A percentile compares a stretch with the other conserved stretches of the same genome.
These are phyloP conservation scores for Penaeus chinensis DNA, from an alignment of 1,140 invertebrate species.

Conservation along the genomic window DNA sequence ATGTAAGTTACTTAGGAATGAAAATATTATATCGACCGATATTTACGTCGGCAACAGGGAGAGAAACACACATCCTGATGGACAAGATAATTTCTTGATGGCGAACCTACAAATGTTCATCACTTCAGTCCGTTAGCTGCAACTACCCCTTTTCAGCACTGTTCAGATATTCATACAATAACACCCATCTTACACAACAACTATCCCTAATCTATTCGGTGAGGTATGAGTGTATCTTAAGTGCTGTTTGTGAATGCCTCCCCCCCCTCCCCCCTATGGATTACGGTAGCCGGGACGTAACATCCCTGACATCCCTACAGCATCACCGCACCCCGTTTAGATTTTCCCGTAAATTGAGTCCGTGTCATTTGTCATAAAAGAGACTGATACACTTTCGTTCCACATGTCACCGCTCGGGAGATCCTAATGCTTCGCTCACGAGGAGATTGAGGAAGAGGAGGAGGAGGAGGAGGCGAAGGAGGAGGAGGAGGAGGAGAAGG, in stretches of 20 bases:
- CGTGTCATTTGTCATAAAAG: constrained; percentile 50
- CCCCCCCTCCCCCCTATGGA: not conserved
- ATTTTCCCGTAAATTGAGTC: constrained; percentile 49
- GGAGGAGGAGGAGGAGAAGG: too few relatives aligned
- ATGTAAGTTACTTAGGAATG: too few relatives aligned
- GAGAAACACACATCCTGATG: too few relatives aligned
- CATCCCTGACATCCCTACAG: constrained; percentile 1
- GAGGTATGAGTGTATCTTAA: constrained; percentile 6
- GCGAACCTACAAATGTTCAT: too few relatives aligned
- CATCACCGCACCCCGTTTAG: constrained; percentile 33
- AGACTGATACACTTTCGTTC: constrained; percentile 43
- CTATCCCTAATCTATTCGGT: not conserved
- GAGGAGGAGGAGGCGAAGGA: too few relatives aligned
- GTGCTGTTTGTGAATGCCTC: not conserved
- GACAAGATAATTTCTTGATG: too few relatives aligned
- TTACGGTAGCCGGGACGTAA: constrained; percentile 1
- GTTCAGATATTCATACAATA: constrained; percentile 16
- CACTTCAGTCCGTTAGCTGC: too few relatives aligned
- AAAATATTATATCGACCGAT: too few relatives aligned
- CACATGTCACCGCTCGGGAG: constrained; percentile 28
- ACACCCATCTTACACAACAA: constrained; percentile 7
- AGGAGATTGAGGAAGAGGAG: too few relatives aligned
- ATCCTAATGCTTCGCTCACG: constrained; percentile 16
- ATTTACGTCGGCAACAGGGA: too few relatives aligned
- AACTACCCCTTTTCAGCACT: not conserved